These are phyloP conservation scores for Meles meles DNA, from an alignment of 2,113 vertebrate genomes.

Conservation along the genomic window DNA sequence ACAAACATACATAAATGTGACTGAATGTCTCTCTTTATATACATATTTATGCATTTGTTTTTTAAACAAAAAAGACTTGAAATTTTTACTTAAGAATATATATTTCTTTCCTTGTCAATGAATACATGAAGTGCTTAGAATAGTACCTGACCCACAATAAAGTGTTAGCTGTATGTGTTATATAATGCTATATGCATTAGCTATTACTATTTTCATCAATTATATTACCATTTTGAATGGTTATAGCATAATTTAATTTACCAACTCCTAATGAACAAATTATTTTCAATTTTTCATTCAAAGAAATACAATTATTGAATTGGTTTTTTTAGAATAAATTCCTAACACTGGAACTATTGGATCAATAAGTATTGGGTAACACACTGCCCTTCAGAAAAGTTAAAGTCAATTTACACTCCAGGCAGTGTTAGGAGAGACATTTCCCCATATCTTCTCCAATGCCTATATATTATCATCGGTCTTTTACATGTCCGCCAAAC, in stretches of 20 bases:
- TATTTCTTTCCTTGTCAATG: neutral
- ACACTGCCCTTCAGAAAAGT: neutral
- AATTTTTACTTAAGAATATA: neutral
- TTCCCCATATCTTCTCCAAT: neutral
- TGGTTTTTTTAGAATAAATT: neutral
- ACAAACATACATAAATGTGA: neutral
- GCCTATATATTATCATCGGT: neutral
- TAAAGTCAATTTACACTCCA: neutral
- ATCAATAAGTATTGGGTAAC: neutral
- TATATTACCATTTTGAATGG: constrained; percentile 28
- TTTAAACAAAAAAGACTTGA: neutral
- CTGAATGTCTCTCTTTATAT: neutral
- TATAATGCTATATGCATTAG: neutral
- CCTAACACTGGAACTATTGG: neutral
- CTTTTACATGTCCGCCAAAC: neutral
- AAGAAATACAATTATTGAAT: neutral
- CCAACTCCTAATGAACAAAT: neutral
- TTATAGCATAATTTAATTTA: neutral
- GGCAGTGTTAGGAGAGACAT: neutral
- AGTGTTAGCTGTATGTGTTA: neutral
- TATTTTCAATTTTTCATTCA: neutral
- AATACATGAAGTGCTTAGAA: neutral
- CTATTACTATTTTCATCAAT: neutral
- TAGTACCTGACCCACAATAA: neutral
- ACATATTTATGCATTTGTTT: neutral